A percentile compares a stretch with the other conserved stretches of the same genome.
phyloP scores from a whole-genome alignment of 2,113 vertebrate genomes.

The Mellivora capensis region DNA sequence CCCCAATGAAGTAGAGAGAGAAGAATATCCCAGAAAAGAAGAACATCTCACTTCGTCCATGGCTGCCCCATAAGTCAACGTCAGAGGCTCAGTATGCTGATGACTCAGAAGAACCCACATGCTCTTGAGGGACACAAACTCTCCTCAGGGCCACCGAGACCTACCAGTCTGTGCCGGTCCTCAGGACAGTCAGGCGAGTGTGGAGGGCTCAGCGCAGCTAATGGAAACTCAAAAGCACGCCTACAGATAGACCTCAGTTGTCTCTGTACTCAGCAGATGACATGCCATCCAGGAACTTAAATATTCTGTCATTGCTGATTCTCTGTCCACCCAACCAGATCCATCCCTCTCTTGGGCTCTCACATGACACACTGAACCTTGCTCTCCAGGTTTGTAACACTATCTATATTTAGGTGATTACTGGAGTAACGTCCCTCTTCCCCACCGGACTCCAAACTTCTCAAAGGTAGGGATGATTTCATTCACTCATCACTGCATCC shows the following conservation, averaged over 20 bases:
- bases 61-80: not conserved
- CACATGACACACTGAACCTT: not conserved
- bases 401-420: not conserved
- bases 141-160: not conserved
- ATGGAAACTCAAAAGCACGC: not conserved
- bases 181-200: not conserved
- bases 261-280: not conserved
- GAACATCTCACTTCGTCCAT: not conserved
- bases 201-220: not conserved
- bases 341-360: not conserved
- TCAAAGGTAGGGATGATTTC: not conserved
- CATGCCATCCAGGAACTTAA: no score
- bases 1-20: not conserved
- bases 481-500: not conserved
- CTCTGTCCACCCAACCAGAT: not conserved
- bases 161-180: not conserved
- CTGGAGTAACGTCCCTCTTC: not conserved
- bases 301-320: not conserved
- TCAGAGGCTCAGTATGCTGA: not conserved
- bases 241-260: not conserved
- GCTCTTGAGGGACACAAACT: not conserved
- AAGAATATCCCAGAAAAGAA: not conserved
- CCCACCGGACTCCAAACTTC: not conserved
- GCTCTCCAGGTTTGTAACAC: not conserved
- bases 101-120: not conserved